Base-by-base conservation (phyloP, 2,888 invertebrate species). In the Acanthoscelides obtectus region DNA sequence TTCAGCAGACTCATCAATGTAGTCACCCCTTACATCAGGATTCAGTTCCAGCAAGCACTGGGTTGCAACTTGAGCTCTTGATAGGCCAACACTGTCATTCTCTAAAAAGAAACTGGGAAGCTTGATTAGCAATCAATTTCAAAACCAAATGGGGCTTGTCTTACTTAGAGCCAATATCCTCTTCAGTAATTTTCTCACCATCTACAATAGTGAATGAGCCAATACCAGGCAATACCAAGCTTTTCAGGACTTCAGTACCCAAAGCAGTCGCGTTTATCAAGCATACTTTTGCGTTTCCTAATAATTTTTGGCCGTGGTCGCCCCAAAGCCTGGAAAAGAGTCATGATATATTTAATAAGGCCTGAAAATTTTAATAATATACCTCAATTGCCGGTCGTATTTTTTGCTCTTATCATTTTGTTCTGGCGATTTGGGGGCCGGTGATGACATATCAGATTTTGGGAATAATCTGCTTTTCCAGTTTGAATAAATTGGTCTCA, bases 191-290 rank as follows among this genome's bases (percentile, higher is more conserved):
- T 80, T 91, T 91, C 81, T 92, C 91, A 22, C 95, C 95, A 88
- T 99, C 98, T 19, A 98, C 92, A 76, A 99, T 94, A 0, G 98
- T 98, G 78, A 97, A 93, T 22, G 94, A 92, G 68, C 96, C 96
- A 77, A 97, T 92, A 20, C 99, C 99, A 69, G 99, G 98, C 64
- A 99, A 87, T 17, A 99, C 94, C 27, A 99, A 89, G 22, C 96
- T 96, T 85, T 99, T 99, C 25, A 99, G 86, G 72, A 95, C 92
- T 88, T 99, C 99, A 22, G 98, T 97, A 19, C 98, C 98, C 68
- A 96, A 88, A 5, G 95, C 95, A 66, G 94, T 95, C 0, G 97
- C 98, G 86, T 98, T 97, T 76, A 99, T 93, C 22, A 99, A 85
- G 84, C 98, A 99, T 78, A 99, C 91, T 84, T 95, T 94, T 20